Evolutionary conservation across 2,113 vertebrate species (phyloP).

Genomic region (Alouatta palliata): DNA sequence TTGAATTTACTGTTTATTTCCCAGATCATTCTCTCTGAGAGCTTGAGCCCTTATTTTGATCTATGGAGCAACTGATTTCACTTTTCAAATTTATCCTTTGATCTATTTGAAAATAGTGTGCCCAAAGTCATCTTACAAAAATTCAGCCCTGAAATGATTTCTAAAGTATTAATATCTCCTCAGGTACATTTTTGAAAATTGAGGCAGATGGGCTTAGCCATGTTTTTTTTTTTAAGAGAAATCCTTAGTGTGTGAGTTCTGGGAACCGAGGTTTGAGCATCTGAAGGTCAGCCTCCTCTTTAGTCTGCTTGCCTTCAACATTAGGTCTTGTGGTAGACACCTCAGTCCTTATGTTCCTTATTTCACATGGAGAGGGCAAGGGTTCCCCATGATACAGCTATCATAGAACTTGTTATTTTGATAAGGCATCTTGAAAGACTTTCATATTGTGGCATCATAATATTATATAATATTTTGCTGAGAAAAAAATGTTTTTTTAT

Average conservation of each 20-base stretch:
- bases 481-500: not conserved
- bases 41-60: constrained; percentile 43
- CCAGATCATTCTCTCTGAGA: not conserved
- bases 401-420: not conserved
- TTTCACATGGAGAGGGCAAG: too few species aligned
- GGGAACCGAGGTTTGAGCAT: not conserved
- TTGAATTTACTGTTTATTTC: constrained; percentile 56
- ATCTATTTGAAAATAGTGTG: constrained; percentile 12
- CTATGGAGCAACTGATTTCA: constrained; percentile 11
- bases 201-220: not conserved
- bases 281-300: not conserved
- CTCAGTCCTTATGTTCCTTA: accelerated
- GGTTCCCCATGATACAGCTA: not conserved
- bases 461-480: not conserved
- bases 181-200: not conserved
- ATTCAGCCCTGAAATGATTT: not conserved
- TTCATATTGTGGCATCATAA: not conserved
- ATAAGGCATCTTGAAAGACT: not conserved
- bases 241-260: not conserved
- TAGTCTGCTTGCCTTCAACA: not conserved
- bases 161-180: not conserved
- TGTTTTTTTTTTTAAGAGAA: not conserved
- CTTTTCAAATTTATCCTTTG: constrained; percentile 46
- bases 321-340: too few species aligned
- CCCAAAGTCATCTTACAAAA: not conserved